Conservation (phyloP, 2,888 invertebrate genomes). For the Tipula lateralis region DNA sequence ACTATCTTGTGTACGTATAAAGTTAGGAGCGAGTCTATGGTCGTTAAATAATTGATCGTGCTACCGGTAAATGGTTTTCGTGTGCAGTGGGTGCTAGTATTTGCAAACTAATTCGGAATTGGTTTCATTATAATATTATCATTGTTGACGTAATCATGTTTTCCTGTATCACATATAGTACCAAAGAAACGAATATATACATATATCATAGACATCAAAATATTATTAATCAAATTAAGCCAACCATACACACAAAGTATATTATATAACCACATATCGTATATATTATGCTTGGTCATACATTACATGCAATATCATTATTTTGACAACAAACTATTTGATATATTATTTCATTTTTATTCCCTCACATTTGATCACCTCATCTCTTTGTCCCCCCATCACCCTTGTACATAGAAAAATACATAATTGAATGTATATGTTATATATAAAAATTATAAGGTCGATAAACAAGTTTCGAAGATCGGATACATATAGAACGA, state of each 20-base stretch:
- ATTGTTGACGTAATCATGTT: neutral
- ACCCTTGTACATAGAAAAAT: neutral
- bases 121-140: neutral
- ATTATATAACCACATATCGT: neutral
- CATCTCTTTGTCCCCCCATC: neutral
- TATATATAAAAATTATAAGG: neutral
- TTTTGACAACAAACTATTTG: conserved; percentile 19
- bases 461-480: neutral
- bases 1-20: neutral
- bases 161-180: neutral
- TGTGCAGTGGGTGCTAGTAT: neutral
- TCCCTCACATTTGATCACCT: neutral
- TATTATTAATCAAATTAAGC: conserved; percentile 24
- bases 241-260: neutral
- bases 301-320: conserved; percentile 24
- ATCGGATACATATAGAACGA: neutral
- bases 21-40: neutral
- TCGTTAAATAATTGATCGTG: neutral
- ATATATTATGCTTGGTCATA: neutral
- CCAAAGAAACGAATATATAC: neutral
- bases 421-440: neutral
- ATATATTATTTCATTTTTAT: neutral
- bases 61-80: neutral
- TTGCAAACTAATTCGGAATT: neutral
- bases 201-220: neutral